These are phyloP conservation scores for Oceanites oceanicus DNA, from an alignment of 2,113 vertebrate genomes.

Conservation along the genomic window DNA sequence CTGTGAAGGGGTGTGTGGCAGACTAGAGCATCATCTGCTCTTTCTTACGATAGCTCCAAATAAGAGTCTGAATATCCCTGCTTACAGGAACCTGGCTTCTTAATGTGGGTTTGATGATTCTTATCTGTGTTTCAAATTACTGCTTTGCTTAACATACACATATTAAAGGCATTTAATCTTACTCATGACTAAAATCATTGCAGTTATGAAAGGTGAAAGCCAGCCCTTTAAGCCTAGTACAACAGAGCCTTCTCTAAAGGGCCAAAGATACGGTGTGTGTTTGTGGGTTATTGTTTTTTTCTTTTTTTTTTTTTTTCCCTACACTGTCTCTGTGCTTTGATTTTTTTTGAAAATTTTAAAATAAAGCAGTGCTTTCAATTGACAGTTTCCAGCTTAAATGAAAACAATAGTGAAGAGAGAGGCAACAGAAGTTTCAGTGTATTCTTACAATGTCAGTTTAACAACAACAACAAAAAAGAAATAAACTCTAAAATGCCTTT, in stretches of 20 bases:
- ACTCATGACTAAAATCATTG: background rate
- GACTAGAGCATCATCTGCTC: background rate
- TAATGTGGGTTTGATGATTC: background rate
- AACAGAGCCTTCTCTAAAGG: background rate
- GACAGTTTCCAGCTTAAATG: background rate
- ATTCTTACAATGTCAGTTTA: background rate
- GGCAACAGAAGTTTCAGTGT: background rate
- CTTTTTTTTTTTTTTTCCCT: background rate
- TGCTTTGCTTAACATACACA: background rate
- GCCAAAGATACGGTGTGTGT: background rate
- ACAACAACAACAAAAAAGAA: background rate
- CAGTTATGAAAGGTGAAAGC: background rate
- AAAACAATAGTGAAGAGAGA: background rate
- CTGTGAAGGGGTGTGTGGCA: background rate
- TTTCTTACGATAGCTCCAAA: background rate
- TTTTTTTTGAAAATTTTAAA: background rate
- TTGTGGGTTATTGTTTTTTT: background rate
- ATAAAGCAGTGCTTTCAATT: background rate
- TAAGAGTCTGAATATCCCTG: background rate
- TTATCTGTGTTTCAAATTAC: background rate
- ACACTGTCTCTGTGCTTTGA: background rate
- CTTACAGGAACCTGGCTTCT: background rate
- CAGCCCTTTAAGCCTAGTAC: background rate
- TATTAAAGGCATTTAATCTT: background rate
- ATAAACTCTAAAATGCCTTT: background rate